Conservation (phyloP, 53 echinoderm and acorn worm genomes). For the Echinarachnius parma region DNA sequence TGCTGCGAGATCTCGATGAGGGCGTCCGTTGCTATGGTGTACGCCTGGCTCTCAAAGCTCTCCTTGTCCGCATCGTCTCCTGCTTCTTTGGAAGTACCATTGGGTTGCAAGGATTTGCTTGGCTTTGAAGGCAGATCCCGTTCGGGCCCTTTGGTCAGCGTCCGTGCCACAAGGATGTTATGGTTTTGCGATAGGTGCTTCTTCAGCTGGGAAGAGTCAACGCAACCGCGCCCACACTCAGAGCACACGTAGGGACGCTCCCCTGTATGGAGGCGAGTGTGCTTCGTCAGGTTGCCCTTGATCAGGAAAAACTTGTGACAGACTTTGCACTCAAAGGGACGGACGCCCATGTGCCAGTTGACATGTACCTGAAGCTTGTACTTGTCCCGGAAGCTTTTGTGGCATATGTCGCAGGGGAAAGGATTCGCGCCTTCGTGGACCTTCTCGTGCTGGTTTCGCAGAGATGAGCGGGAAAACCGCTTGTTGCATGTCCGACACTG, state of each 20-base stretch:
- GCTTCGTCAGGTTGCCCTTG: constrained; percentile 41
- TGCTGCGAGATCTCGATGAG: constrained; percentile 38
- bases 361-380: constrained; percentile 31
- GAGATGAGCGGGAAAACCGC: constrained; percentile 31
- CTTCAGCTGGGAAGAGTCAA: constrained; percentile 33
- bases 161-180: neutral
- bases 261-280: constrained; percentile 24
- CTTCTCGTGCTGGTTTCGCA: constrained; percentile 25
- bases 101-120: neutral
- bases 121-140: constrained; percentile 12
- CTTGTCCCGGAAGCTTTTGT: constrained; percentile 31
- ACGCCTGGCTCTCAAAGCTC: constrained; percentile 16
- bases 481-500: constrained; percentile 18
- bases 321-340: constrained; percentile 4
- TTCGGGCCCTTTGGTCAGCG: constrained; percentile 15
- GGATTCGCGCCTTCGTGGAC: constrained; percentile 13
- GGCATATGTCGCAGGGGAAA: constrained; percentile 7
- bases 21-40: constrained; percentile 34
- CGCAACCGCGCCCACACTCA: constrained; percentile 22
- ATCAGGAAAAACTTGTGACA: constrained; percentile 19
- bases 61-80: neutral
- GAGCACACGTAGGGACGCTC: constrained; percentile 31
- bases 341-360: constrained; percentile 26
- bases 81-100: neutral
- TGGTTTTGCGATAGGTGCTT: constrained; percentile 24